These are phyloP conservation scores for Lepus europaeus DNA, from an alignment of 2,113 vertebrate genomes.

Conservation along the genomic window DNA sequence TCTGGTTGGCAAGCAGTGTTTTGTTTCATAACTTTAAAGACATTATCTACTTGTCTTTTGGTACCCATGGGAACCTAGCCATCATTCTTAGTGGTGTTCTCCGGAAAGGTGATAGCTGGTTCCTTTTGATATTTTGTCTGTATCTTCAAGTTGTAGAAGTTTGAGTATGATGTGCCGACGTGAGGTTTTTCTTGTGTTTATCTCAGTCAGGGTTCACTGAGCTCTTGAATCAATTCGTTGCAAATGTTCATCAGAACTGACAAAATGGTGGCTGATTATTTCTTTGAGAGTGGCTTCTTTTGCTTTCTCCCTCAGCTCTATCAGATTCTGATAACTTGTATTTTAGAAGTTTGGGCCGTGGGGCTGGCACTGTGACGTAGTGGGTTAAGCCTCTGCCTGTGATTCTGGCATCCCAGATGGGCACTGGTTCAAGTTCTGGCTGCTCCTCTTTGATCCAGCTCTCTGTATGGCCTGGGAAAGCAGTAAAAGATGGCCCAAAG, in stretches of 20 bases:
- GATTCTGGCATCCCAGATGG: no score
- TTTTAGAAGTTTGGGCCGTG: neutral
- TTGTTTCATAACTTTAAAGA: neutral
- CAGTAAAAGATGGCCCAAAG: no score
- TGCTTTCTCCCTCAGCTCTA: neutral
- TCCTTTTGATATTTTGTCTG: neutral
- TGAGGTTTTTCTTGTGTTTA: neutral
- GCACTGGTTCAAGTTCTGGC: no score
- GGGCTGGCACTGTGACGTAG: no score
- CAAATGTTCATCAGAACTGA: neutral
- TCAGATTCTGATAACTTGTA: neutral
- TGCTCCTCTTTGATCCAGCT: no score
- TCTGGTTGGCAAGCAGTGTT: neutral
- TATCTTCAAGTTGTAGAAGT: neutral
- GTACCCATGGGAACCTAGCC: neutral
- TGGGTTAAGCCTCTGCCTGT: no score
- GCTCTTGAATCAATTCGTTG: neutral
- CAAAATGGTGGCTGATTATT: neutral
- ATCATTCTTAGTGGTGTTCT: neutral
- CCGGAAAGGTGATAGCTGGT: no score
- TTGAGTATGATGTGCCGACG: neutral
- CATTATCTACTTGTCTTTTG: neutral
- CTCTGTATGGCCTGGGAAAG: no score
- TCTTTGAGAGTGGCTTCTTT: neutral
- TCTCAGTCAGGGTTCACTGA: neutral